These are phyloP conservation scores for Oenanthe oenanthe DNA, from an alignment of 2,113 vertebrate species.

Conservation along the genomic window DNA sequence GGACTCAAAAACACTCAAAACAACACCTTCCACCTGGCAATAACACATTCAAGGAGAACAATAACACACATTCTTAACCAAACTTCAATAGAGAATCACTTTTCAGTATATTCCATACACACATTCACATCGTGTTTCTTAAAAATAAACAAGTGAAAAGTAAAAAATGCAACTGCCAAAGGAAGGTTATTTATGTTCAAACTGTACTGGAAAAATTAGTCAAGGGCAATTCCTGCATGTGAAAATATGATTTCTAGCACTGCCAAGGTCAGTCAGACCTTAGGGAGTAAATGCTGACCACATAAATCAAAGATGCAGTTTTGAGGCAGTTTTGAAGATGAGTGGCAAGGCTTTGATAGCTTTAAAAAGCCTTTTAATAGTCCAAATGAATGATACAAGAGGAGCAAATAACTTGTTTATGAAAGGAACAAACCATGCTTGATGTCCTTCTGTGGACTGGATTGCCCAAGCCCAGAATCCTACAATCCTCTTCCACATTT, in stretches of 20 bases:
- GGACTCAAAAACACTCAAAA: background rate
- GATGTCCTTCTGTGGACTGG: background rate
- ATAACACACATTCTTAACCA: background rate
- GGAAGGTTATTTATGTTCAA: slow-evolving; percentile 24
- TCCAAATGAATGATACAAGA: background rate
- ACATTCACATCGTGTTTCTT: background rate
- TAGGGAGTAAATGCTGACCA: slow-evolving; percentile 19
- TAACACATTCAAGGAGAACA: background rate
- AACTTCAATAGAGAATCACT: background rate
- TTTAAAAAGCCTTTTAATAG: background rate
- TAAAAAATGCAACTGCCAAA: background rate
- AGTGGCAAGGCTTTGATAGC: background rate
- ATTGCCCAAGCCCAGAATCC: background rate
- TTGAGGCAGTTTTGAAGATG: background rate
- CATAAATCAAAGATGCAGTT: slow-evolving; percentile 25
- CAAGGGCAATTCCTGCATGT: slow-evolving; percentile 24
- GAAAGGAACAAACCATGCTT: background rate
- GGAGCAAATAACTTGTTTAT: background rate
- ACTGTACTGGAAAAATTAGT: background rate
- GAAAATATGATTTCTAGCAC: slow-evolving; percentile 58
- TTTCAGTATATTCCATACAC: background rate
- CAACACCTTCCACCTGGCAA: background rate
- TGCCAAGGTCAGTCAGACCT: slow-evolving; percentile 22
- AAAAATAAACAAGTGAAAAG: background rate
- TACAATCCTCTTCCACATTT: fast-evolving